phyloP scores from a whole-genome alignment of 2,797 vertebrate genomes.

The Glyptemys insculpta region DNA sequence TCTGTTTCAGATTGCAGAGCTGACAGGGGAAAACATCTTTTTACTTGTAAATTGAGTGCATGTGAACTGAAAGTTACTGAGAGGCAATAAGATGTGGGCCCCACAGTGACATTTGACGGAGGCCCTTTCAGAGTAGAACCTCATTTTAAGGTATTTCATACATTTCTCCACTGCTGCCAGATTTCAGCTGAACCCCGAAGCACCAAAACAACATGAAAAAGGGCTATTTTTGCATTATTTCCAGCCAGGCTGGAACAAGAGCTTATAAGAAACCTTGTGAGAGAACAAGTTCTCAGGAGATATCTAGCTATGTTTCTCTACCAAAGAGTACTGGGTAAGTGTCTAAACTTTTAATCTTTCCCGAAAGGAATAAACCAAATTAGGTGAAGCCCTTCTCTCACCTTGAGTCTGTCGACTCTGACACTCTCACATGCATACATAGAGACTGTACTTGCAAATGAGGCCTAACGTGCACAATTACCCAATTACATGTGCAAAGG shows the following conservation, averaged over 20 bases:
- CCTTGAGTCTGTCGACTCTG: background rate
- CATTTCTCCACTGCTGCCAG: background rate
- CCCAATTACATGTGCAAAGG: background rate
- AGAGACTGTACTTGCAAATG: background rate
- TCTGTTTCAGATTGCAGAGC: background rate
- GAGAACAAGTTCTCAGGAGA: background rate
- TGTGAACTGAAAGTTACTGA: slow-evolving; percentile 10
- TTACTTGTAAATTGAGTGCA: background rate
- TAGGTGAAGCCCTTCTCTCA: background rate
- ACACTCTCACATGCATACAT: background rate
- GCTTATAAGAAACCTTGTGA: background rate
- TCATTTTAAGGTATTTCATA: background rate
- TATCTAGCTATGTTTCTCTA: background rate
- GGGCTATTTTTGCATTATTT: background rate
- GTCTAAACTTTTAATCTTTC: slow-evolving; percentile 15
- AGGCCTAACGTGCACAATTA: background rate
- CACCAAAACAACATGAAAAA: background rate
- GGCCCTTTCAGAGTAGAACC: slow-evolving; percentile 10
- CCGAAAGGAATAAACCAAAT: background rate
- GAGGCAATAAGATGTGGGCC: background rate
- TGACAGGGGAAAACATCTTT: rapidly evolving
- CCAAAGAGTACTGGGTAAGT: background rate
- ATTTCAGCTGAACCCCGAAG: background rate
- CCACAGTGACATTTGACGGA: background rate
- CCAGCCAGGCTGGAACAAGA: background rate